A percentile compares a stretch with the other conserved stretches of the same genome.
These are phyloP conservation scores for Tribolium madens DNA, from an alignment of 1,140 invertebrate genomes.

Conservation along the genomic window DNA sequence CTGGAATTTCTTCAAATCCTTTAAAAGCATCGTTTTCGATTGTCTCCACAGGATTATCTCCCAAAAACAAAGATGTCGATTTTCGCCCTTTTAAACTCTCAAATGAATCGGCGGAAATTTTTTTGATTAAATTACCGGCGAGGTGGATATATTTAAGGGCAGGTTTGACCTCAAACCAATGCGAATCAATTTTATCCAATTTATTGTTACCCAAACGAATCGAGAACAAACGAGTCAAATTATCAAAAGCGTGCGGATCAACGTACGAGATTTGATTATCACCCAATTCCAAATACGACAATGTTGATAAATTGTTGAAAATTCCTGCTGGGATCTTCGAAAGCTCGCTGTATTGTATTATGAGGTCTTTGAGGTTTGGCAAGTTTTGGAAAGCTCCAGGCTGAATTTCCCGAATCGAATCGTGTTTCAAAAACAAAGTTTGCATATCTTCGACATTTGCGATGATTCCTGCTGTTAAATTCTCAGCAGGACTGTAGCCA, in stretches of 20 bases:
- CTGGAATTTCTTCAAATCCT: conserved; percentile 17
- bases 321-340: background rate
- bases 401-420: background rate
- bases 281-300: conserved; percentile 47
- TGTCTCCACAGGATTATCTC: too few relatives aligned
- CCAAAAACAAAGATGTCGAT: too few relatives aligned
- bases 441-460: background rate
- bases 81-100: too few relatives aligned
- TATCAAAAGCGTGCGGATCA: conserved; percentile 43
- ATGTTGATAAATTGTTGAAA: conserved; percentile 37
- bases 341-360: conserved; percentile 39
- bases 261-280: conserved; percentile 48
- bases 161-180: conserved; percentile 52
- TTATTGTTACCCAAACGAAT: background rate
- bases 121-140: conserved; percentile 43
- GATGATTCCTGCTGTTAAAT: background rate
- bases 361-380: conserved; percentile 44
- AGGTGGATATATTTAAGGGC: conserved; percentile 47
- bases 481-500: too few relatives aligned
- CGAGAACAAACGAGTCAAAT: conserved; percentile 16
- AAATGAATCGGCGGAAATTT: too few relatives aligned
- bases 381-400: conserved; percentile 1
- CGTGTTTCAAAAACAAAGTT: background rate
- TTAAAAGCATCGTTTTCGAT: too few relatives aligned
- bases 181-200: background rate